These are phyloP conservation scores for Rhagonycha fulva DNA, from an alignment of 2,888 invertebrate genomes.

Conservation along the genomic window DNA sequence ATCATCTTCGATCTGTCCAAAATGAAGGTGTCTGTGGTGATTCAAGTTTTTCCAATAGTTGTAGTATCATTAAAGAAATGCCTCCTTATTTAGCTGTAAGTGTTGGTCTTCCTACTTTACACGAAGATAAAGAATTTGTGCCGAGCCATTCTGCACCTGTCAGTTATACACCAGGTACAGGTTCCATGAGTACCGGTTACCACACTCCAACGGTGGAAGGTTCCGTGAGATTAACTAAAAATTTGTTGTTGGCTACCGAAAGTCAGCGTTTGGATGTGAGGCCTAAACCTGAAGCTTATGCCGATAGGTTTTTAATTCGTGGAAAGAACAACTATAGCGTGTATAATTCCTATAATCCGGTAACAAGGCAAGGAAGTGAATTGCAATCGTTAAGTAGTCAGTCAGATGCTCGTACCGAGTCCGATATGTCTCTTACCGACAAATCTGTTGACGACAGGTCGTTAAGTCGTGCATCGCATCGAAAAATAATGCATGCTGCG, in stretches of 20 bases:
- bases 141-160: conserved; percentile 44
- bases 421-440: conserved; percentile 87
- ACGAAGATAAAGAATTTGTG: conserved; percentile 81
- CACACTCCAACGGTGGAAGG: conserved; percentile 52
- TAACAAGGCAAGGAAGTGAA: conserved; percentile 94
- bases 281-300: conserved; percentile 68
- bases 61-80: conserved; percentile 49
- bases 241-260: conserved; percentile 80
- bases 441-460: conserved; percentile 71
- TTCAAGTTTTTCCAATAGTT: conserved; percentile 51
- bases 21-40: conserved; percentile 47
- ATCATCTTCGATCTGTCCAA: conserved; percentile 68
- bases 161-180: conserved; percentile 49
- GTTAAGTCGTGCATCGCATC: conserved; percentile 50
- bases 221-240: conserved; percentile 73
- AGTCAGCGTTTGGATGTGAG: conserved; percentile 65
- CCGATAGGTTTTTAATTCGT: conserved; percentile 61
- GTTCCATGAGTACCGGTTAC: conserved; percentile 56
- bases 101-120: conserved; percentile 74
- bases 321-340: conserved; percentile 65
- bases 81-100: conserved; percentile 48
- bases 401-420: conserved; percentile 88
- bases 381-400: conserved; percentile 85
- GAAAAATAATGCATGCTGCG: conserved; percentile 43
- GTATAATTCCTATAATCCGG: conserved; percentile 89